Evolutionary conservation across 1,140 invertebrate genomes (phyloP).

Genomic region (Anoplolepis gracilipes): DNA sequence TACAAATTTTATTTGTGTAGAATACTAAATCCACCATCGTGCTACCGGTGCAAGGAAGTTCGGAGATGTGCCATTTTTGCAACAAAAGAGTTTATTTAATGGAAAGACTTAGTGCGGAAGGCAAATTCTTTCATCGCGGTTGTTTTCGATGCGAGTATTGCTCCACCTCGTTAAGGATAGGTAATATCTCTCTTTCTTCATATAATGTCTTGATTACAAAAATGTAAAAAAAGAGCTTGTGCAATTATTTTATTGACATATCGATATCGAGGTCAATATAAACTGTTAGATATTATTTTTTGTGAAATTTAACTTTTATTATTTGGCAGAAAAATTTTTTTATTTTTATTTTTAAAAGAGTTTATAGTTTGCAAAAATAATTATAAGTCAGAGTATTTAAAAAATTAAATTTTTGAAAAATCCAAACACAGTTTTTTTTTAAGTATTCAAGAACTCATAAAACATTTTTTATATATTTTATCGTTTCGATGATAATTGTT

Average conservation of each 20-base stretch:
- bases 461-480: no score
- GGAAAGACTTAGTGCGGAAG: conserved; percentile 94
- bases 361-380: no score
- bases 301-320: no score
- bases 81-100: conserved; percentile 95
- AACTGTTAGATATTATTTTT: not conserved
- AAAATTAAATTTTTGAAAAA: no score
- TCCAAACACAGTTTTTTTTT: no score
- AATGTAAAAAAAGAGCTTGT: not conserved
- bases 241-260: no score
- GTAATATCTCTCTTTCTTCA: conserved; percentile 79
- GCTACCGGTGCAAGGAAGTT: conserved; percentile 88
- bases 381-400: no score
- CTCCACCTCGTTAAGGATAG: conserved; percentile 89
- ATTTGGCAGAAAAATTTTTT: no score
- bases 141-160: conserved; percentile 94
- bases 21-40: conserved; percentile 87
- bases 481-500: no score
- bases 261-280: no score
- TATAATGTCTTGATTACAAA: not conserved
- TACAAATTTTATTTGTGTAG: conserved; percentile 80
- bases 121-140: conserved; percentile 94
- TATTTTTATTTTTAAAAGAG: no score
- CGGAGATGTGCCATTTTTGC: conserved; percentile 95
- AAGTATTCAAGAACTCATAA: no score